Conservation (phyloP, 2,113 vertebrate species). For the Brachionichthys hirsutus region DNA sequence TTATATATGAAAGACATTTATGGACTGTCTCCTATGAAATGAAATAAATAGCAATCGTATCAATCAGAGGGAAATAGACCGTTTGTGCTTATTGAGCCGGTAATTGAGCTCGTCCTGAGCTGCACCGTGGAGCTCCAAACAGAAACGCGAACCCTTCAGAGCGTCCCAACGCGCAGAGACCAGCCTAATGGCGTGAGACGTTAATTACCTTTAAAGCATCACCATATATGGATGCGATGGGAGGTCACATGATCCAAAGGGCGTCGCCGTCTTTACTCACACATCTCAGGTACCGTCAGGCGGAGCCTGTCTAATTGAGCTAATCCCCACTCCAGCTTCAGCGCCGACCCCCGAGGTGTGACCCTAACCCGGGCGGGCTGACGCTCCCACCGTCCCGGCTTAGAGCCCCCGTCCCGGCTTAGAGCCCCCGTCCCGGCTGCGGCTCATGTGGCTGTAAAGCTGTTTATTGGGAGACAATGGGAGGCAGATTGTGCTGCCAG, state of each 20-base stretch:
- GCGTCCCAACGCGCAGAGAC: constrained; percentile 37
- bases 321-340: constrained; percentile 94
- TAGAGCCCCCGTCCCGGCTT: constrained; percentile 60
- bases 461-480: constrained; percentile 90
- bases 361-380: constrained; percentile 70
- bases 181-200: constrained; percentile 15
- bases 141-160: no score
- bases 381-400: constrained; percentile 58
- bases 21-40: no score
- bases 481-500: constrained; percentile 99
- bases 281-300: constrained; percentile 53
- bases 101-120: no score
- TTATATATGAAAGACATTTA: no score
- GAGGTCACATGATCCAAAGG: no score
- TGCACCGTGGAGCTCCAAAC: no score
- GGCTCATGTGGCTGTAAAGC: constrained; percentile 83
- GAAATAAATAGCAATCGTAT: no score
- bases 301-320: constrained; percentile 86
- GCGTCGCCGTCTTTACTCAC: no score
- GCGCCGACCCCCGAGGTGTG: constrained; percentile 68
- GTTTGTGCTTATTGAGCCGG: no score
- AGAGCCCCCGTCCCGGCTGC: constrained; percentile 53
- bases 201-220: no score
- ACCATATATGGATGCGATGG: no score
- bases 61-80: no score